Conservation (phyloP, 2,113 vertebrate species). For the Megaceryle maxima region DNA sequence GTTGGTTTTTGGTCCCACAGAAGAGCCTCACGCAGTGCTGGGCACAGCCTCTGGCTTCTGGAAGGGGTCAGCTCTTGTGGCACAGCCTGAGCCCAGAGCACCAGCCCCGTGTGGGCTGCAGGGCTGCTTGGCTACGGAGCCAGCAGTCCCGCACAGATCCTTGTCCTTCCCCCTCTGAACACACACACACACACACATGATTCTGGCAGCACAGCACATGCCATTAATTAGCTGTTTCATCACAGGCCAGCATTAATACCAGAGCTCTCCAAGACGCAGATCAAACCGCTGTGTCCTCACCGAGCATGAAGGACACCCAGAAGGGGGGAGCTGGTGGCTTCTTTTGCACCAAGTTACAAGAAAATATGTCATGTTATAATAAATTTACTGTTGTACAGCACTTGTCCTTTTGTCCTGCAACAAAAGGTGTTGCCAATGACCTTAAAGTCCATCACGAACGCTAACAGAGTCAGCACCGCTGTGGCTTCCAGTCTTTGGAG, state of each 20-base stretch:
- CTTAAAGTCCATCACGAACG: not conserved
- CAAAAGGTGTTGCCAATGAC: not conserved
- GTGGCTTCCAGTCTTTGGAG: not conserved
- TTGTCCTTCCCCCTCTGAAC: not conserved
- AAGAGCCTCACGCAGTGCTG: too few relatives aligned
- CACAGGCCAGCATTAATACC: not conserved
- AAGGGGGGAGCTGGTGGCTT: not conserved
- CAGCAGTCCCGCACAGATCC: not conserved
- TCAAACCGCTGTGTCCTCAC: not conserved
- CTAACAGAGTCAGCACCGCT: rapidly evolving
- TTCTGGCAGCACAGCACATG: not conserved
- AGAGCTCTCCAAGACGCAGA: not conserved
- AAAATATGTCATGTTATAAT: not conserved
- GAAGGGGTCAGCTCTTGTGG: too few relatives aligned
- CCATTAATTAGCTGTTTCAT: not conserved
- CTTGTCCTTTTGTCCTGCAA: not conserved
- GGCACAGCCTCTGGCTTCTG: too few relatives aligned
- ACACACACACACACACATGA: too few relatives aligned
- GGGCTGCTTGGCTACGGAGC: too few relatives aligned
- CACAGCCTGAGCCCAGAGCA: too few relatives aligned
- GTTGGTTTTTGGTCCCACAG: not conserved
- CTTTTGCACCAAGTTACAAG: not conserved
- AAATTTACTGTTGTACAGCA: too few relatives aligned
- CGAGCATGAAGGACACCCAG: rapidly evolving
- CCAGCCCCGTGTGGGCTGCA: too few relatives aligned